Evolutionary conservation across 2,113 vertebrate species (phyloP).

Genomic region (Myiagra hebetior): DNA sequence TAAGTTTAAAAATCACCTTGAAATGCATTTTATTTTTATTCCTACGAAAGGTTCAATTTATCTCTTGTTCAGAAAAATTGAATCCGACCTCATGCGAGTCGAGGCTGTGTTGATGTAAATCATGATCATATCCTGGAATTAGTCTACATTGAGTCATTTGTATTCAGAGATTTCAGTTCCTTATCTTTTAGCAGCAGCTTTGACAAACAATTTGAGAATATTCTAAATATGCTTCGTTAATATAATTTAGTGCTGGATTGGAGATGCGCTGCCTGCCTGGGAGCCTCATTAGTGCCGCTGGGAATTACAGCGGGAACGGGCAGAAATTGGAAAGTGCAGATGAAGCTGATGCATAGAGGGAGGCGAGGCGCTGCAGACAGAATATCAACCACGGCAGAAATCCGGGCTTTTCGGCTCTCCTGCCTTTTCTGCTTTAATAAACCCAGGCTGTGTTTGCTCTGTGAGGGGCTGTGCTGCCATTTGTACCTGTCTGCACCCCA

Average conservation of each 20-base stretch:
- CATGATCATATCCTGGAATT: background rate
- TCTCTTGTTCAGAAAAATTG: conserved; percentile 25
- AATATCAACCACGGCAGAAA: background rate
- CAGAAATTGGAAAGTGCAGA: background rate
- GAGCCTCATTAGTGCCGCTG: conserved; percentile 12
- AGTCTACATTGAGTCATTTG: conserved; percentile 17
- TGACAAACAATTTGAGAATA: conserved; percentile 44
- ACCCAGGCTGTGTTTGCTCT: background rate
- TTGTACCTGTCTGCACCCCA: background rate
- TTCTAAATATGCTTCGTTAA: conserved; percentile 33
- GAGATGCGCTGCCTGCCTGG: background rate
- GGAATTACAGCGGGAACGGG: background rate
- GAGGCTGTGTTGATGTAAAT: conserved; percentile 7
- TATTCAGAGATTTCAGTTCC: conserved; percentile 45
- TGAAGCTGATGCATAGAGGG: background rate
- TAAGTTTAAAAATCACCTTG: conserved; percentile 59
- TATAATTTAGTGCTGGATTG: background rate
- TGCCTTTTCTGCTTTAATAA: background rate
- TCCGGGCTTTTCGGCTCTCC: background rate
- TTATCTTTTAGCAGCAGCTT: conserved; percentile 46
- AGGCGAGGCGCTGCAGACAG: background rate
- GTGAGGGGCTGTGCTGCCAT: background rate
- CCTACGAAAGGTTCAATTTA: conserved; percentile 40
- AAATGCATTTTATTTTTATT: conserved; percentile 56
- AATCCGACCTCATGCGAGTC: background rate